Conservation (phyloP, 92 coral and sea anemone genomes). For the Virgularia gustaviana region DNA sequence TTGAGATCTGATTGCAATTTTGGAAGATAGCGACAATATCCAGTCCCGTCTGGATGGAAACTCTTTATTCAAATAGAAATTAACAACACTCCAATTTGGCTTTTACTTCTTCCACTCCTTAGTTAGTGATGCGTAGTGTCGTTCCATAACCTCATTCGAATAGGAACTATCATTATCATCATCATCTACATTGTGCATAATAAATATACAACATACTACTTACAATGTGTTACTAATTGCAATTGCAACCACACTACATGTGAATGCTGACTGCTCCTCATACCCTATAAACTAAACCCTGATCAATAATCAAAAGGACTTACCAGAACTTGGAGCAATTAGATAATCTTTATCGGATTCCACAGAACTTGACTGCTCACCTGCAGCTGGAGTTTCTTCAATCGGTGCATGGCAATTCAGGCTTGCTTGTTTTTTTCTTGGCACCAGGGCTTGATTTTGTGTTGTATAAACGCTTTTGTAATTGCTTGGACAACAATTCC, state of each 20-base stretch:
- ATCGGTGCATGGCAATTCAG: not conserved
- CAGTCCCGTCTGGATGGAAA: not conserved
- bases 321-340: not conserved
- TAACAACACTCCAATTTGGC: conserved; percentile 1
- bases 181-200: not conserved
- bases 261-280: not conserved
- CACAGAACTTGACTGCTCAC: not conserved
- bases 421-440: not conserved
- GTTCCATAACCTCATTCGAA: not conserved
- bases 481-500: conserved; percentile 4
- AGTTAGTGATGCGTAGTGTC: not conserved
- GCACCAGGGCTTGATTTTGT: not conserved
- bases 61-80: conserved; percentile 1
- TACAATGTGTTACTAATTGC: not conserved
- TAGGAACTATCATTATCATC: not conserved
- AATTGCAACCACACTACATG: not conserved
- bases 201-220: not conserved
- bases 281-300: too few species aligned
- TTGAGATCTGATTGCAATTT: not conserved
- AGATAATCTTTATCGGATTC: not conserved
- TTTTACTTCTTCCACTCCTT: not conserved
- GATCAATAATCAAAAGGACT: too few species aligned
- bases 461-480: conserved; percentile 13
- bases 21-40: not conserved
- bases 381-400: not conserved